Evolutionary conservation across 2,113 vertebrate species (phyloP), one percentile per base, ranked within the genome.

Genomic region (Fregata magnificens): DNA sequence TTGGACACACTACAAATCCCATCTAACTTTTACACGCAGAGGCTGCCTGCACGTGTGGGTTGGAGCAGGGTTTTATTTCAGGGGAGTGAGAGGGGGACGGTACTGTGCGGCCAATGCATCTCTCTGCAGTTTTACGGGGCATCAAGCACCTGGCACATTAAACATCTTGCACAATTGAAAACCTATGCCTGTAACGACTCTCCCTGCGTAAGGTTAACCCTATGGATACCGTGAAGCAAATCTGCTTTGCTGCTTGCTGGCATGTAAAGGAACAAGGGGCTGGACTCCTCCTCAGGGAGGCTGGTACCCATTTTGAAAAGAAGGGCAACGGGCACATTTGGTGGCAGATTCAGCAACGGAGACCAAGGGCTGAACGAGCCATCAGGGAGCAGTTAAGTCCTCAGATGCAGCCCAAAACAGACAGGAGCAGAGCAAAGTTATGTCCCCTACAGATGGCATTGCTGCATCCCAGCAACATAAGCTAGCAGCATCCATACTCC

Each of bases 121-220:
- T 92, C 83, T 92, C 56, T 38, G 52, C 32, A 58, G 50, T 29
- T 92, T 74, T 69, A 86, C 1, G 6, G 83, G 70, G 47, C 78
- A 82, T 24, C 59, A 11, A 74, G 73, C 90, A 93, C 88, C 90
- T 83, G 94, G 92, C 59, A 95, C 83, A 87, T 81, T 26, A 86
- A 93, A 95, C 44, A 26, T 44, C 72, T 44, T 2, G 26, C 65
- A 84, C 59, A 71, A 24, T 12, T 36, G 86, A 92, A 92, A 82
- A 50, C 50, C 76, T 49, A 3, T 7, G 74, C 36, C 88, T 77
- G n/a, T 18, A 55, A 73, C 4, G 25, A 52, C 63, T 81, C 79
- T n/a, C 62, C 44, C 40, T 24, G 63, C 3, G 1, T 32, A 6
- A 9, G n/a, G 28, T 90, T 82, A 92, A 92, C 80, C 85, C 92